Conservation (phyloP, 2,113 vertebrate genomes). For the Seriola dumerili region DNA sequence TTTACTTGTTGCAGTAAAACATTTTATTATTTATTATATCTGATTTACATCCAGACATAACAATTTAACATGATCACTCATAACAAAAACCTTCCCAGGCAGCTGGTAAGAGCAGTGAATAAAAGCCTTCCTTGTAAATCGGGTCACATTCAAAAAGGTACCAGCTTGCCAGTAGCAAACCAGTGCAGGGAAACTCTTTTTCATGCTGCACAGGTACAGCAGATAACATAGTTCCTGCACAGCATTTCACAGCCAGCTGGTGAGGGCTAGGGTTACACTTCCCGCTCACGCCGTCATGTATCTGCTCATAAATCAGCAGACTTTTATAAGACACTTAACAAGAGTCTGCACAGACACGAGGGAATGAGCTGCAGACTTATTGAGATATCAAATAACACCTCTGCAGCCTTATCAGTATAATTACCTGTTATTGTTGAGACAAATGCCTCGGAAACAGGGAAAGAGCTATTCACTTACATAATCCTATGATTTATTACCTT, state of each 20-base stretch:
- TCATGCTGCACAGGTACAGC: conserved; percentile 7
- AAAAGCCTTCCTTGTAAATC: not conserved
- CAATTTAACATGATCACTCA: not conserved
- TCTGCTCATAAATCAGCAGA: conserved; percentile 62
- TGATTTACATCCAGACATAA: not conserved
- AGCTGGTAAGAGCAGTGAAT: not conserved
- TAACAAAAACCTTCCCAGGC: not conserved
- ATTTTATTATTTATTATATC: not conserved
- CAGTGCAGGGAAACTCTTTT: not conserved
- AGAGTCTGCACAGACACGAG: conserved; percentile 27
- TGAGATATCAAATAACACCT: conserved; percentile 57
- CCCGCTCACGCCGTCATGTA: conserved; percentile 42
- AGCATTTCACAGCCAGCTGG: conserved; percentile 29
- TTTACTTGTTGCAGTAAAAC: conserved; percentile 4
- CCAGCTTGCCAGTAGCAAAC: conserved; percentile 4
- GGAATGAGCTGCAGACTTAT: conserved; percentile 45
- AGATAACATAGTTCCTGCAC: not conserved
- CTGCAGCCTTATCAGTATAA: conserved; percentile 48
- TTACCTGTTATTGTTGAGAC: conserved; percentile 33
- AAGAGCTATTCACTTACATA: not conserved
- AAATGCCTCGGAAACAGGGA: not conserved
- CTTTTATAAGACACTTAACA: conserved; percentile 65
- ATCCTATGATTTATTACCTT: not conserved
- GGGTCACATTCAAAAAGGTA: not conserved
- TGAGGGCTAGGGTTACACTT: conserved; percentile 37